phyloP scores from a whole-genome alignment of 2,888 invertebrate species.

The Cecidostiba fungosa region DNA sequence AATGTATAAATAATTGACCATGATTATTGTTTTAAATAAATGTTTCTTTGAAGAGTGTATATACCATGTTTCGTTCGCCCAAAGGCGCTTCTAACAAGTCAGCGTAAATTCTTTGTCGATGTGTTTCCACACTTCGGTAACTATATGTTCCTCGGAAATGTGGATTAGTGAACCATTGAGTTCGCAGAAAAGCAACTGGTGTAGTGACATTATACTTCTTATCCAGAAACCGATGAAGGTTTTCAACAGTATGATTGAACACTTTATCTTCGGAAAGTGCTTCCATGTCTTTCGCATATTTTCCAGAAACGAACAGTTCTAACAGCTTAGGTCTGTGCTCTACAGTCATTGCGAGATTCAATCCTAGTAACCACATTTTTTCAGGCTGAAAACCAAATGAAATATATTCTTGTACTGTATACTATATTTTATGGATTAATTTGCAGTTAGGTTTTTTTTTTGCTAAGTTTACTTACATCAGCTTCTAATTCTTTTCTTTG shows the following conservation, averaged over 20 bases:
- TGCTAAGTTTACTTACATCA: slow-evolving; percentile 38
- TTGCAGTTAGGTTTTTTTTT: too few species aligned
- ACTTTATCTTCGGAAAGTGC: slow-evolving; percentile 81
- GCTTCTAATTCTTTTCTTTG: slow-evolving; percentile 73
- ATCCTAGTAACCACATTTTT: slow-evolving; percentile 84
- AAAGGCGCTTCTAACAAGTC: slow-evolving; percentile 82
- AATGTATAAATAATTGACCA: not conserved
- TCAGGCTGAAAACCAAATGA: slow-evolving; percentile 67
- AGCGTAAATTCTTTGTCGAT: slow-evolving; percentile 80
- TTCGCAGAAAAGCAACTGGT: slow-evolving; percentile 82
- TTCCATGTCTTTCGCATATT: slow-evolving; percentile 84
- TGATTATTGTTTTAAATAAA: not conserved
- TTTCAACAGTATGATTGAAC: slow-evolving; percentile 79
- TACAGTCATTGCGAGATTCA: slow-evolving; percentile 83
- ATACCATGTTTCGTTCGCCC: slow-evolving; percentile 30
- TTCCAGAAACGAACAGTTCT: slow-evolving; percentile 86
- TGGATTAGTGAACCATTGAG: slow-evolving; percentile 86
- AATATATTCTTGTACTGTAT: not conserved
- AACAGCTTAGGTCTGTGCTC: slow-evolving; percentile 84
- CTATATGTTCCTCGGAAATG: slow-evolving; percentile 88
- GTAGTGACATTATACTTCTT: slow-evolving; percentile 80
- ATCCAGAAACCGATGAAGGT: slow-evolving; percentile 73
- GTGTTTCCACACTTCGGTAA: slow-evolving; percentile 82
- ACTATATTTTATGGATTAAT: too few species aligned
- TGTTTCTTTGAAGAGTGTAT: not conserved